Conservation (phyloP, 2,113 vertebrate genomes). For the Vidua chalybeata region DNA sequence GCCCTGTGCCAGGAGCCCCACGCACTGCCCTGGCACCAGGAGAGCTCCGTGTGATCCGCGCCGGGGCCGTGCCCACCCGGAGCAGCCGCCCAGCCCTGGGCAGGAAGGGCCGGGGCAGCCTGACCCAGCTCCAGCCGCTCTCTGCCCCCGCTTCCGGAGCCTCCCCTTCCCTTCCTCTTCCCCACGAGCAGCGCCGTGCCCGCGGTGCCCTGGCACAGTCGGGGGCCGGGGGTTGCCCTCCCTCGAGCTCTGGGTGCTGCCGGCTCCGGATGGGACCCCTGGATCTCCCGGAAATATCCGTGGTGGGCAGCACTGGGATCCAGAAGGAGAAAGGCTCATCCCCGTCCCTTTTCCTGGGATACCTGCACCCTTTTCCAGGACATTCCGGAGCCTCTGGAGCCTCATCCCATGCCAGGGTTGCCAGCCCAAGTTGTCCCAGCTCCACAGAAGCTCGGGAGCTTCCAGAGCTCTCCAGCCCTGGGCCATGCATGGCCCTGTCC, state of each 20-base stretch:
- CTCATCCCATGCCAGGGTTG: not conserved
- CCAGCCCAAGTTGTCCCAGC: not conserved
- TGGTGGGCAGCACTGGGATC: not conserved
- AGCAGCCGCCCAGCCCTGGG: not conserved
- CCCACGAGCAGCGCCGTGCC: fast-evolving
- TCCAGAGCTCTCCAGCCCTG: fast-evolving
- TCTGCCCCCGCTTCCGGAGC: not conserved
- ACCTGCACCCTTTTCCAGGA: not conserved
- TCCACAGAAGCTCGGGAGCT: not conserved
- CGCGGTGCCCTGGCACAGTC: fast-evolving
- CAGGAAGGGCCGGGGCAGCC: not conserved
- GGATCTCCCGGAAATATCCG: fast-evolving
- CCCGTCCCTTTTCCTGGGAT: not conserved
- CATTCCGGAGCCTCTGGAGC: not conserved
- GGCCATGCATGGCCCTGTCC: fast-evolving
- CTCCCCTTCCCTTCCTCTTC: not conserved
- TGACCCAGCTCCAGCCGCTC: not conserved
- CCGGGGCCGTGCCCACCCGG: not conserved
- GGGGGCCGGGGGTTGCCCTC: fast-evolving
- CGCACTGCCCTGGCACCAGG: fast-evolving
- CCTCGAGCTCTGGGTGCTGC: not conserved
- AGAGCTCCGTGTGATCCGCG: not conserved
- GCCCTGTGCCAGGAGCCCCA: not conserved
- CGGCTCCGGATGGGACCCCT: not conserved
- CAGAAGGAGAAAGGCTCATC: not conserved